Conservation (phyloP, 2,797 vertebrate genomes). For the Smutsia temminckii region DNA sequence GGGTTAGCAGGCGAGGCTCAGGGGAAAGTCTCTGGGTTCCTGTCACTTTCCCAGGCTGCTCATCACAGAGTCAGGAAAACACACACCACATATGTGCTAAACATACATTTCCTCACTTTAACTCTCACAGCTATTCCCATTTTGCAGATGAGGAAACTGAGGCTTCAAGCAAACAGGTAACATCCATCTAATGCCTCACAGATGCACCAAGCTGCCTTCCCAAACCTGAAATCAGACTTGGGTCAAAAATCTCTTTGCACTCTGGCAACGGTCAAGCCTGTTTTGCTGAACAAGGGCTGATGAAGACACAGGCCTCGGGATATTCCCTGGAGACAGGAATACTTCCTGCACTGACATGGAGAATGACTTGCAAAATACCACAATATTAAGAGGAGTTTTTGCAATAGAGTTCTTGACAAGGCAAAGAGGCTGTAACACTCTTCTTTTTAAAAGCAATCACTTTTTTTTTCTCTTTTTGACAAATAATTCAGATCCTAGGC, state of each 20-base stretch:
- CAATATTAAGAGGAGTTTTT: background rate
- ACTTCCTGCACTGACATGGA: background rate
- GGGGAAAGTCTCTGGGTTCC: background rate
- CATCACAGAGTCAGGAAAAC: background rate
- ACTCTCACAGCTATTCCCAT: background rate
- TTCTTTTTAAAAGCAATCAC: background rate
- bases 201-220: background rate
- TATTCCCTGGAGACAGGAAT: background rate
- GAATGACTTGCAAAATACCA: slow-evolving; percentile 55
- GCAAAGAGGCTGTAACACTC: slow-evolving; percentile 13
- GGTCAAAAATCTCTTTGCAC: background rate
- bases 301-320: slow-evolving; percentile 58
- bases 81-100: fast-evolving
- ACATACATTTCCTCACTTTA: background rate
- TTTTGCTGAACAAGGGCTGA: background rate
- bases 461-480: slow-evolving; percentile 1
- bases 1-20: background rate
- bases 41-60: background rate
- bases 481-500: slow-evolving; percentile 42
- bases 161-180: background rate
- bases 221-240: background rate
- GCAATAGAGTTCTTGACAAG: slow-evolving; percentile 52
- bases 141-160: background rate
- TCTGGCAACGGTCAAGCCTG: background rate
- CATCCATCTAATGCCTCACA: background rate